Percentiles rank a stretch among this genome's conserved stretches.
Evolutionary conservation across 2,888 invertebrate species (phyloP).

Genomic region (Muscina levida): DNA sequence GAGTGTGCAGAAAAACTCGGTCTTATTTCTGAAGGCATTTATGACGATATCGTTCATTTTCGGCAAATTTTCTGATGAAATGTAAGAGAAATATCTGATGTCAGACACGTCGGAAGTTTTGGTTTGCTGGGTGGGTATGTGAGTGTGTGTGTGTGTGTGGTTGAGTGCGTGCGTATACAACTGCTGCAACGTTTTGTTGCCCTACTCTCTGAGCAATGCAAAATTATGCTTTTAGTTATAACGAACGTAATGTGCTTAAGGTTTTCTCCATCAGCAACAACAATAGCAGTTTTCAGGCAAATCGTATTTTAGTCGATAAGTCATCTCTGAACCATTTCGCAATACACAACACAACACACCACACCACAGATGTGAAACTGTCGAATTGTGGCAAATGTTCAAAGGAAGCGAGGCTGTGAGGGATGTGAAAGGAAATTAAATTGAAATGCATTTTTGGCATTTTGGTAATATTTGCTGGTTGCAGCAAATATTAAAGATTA

Average conservation of each 20-base stretch:
- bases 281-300: constrained; percentile 6
- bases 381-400: no score
- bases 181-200: neutral
- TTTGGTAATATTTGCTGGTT: neutral
- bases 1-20: no score
- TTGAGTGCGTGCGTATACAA: no score
- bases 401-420: no score
- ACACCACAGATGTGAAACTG: neutral
- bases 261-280: constrained; percentile 24
- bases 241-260: constrained; percentile 38
- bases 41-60: no score
- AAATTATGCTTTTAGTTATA: constrained; percentile 17
- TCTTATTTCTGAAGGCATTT: no score
- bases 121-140: no score
- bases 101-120: no score
- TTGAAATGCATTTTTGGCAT: no score
- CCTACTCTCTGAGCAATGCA: neutral
- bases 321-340: constrained; percentile 6
- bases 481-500: neutral
- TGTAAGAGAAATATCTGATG: no score
- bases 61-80: no score
- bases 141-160: no score
- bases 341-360: neutral
- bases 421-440: neutral
- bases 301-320: constrained; percentile 14